Evolutionary conservation across 37 sponge, comb jelly and placozoan species (phyloP).

Genomic region (Hexactinellida sp.): DNA sequence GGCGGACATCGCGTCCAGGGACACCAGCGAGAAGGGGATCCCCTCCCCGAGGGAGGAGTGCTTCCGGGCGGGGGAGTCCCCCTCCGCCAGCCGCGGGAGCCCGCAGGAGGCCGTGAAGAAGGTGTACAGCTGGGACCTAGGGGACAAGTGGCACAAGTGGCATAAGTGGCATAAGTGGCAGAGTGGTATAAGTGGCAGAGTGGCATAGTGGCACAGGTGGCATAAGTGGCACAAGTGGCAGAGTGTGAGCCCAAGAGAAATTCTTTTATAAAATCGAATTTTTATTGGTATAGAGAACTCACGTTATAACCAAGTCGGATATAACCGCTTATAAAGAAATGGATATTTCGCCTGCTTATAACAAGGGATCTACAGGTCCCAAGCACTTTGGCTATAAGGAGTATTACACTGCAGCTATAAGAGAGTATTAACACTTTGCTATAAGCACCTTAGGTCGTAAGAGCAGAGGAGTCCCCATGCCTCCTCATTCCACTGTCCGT

Average conservation of each 20-base stretch:
- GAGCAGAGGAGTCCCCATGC: background rate
- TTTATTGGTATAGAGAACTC: no score
- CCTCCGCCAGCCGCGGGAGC: background rate
- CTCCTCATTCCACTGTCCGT: background rate
- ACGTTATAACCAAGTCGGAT: no score
- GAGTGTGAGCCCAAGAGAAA: no score
- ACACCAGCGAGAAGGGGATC: background rate
- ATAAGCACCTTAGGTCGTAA: background rate
- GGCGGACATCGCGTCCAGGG: conserved; percentile 73
- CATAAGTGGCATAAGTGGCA: no score
- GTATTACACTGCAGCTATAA: no score
- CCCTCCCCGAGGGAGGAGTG: background rate
- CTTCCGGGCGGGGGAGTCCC: background rate
- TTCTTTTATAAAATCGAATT: no score
- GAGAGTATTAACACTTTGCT: no score
- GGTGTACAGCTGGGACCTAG: conserved; percentile 1
- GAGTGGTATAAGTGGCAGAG: background rate
- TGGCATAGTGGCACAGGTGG: background rate
- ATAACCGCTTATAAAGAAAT: no score
- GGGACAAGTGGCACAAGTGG: background rate
- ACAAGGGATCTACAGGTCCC: no score
- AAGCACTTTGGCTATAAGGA: no score
- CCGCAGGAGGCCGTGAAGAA: conserved; percentile 9
- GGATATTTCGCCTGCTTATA: no score
- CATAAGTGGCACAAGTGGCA: no score